Evolutionary conservation across 2,113 vertebrate genomes (phyloP).

Genomic region (Pao palembangensis): DNA sequence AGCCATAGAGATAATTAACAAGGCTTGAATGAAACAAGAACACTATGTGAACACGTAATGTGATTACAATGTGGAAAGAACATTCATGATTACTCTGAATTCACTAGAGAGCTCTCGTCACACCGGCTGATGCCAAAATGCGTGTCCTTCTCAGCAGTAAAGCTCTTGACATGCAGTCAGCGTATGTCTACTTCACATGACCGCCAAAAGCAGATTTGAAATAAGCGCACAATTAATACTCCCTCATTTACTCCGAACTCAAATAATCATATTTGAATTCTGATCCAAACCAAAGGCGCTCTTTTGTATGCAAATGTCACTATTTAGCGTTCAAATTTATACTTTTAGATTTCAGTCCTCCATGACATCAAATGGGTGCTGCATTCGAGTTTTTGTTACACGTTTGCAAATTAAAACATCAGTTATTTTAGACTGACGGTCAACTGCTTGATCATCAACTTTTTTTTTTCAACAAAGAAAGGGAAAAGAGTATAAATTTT

Average conservation of each 20-base stretch:
- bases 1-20: slow-evolving; percentile 48
- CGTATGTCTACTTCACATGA: slow-evolving; percentile 18
- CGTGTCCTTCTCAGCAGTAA: slow-evolving; percentile 39
- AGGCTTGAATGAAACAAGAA: slow-evolving; percentile 58
- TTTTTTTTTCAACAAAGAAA: too few relatives aligned
- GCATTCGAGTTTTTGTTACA: too few relatives aligned
- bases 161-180: slow-evolving; percentile 45
- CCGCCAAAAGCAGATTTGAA: slow-evolving; percentile 15
- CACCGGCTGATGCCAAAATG: slow-evolving; percentile 11
- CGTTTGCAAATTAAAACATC: too few relatives aligned
- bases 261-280: too few relatives aligned
- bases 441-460: too few relatives aligned
- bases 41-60: slow-evolving; percentile 64
- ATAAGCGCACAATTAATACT: slow-evolving; percentile 1
- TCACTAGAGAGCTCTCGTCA: slow-evolving; percentile 49
- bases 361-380: too few relatives aligned
- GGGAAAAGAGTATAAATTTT: too few relatives aligned
- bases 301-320: too few relatives aligned
- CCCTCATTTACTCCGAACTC: not conserved
- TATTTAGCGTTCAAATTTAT: too few relatives aligned
- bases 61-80: slow-evolving; percentile 67
- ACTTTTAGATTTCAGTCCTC: too few relatives aligned
- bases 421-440: too few relatives aligned
- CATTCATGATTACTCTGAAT: slow-evolving; percentile 61
- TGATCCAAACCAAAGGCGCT: too few relatives aligned